Conservation (phyloP, 2,113 vertebrate species). For the Phasianus colchicus region DNA sequence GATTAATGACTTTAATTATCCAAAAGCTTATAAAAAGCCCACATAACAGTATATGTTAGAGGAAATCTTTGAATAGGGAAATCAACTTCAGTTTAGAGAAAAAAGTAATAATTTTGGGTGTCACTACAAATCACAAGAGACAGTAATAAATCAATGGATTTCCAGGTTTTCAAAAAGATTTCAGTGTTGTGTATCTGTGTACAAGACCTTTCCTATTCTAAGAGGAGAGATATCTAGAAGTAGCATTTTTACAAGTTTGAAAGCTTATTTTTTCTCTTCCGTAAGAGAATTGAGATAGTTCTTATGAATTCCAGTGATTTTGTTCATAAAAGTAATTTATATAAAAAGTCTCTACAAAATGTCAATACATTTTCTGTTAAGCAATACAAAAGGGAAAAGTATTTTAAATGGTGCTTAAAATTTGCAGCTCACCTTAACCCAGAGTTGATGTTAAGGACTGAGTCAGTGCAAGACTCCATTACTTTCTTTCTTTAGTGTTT, state of each 20-base stretch:
- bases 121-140: not conserved
- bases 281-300: not conserved
- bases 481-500: not conserved
- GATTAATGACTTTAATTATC: not conserved
- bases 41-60: not conserved
- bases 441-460: not conserved
- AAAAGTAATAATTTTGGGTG: not conserved
- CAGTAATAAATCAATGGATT: not conserved
- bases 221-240: not conserved
- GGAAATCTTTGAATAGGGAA: not conserved
- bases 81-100: not conserved
- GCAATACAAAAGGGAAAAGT: not conserved
- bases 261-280: not conserved
- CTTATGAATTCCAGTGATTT: not conserved
- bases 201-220: not conserved
- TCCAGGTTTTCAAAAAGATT: not conserved
- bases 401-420: not conserved
- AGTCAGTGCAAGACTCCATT: not conserved
- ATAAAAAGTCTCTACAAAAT: not conserved
- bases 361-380: not conserved
- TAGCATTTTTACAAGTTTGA: not conserved
- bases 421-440: not conserved
- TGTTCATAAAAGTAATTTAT: not conserved
- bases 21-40: not conserved
- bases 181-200: not conserved